Evolutionary conservation across 2,113 vertebrate genomes (phyloP).

Genomic region (Cyprinodon variegatus): DNA sequence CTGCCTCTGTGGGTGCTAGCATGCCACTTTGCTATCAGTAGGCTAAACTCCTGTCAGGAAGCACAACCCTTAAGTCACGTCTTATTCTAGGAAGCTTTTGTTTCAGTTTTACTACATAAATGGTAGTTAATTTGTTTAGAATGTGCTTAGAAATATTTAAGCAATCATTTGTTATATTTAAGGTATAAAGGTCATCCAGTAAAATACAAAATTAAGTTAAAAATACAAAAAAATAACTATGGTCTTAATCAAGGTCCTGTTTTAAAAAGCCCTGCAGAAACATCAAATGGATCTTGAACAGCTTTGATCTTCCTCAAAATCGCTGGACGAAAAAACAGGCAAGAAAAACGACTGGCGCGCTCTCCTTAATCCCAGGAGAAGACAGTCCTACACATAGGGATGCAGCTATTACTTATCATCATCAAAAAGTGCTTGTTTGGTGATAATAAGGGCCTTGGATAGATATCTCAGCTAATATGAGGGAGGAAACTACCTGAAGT

Average conservation of each 20-base stretch:
- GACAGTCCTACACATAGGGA: constrained; percentile 71
- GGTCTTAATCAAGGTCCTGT: constrained; percentile 30
- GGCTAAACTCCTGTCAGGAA: constrained; percentile 37
- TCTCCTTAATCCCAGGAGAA: constrained; percentile 69
- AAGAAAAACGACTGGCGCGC: constrained; percentile 74
- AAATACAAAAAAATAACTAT: constrained; percentile 27
- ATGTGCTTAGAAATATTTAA: constrained; percentile 15
- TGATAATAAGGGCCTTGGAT: constrained; percentile 78
- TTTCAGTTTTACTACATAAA: constrained; percentile 31
- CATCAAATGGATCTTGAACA: constrained; percentile 35
- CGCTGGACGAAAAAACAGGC: constrained; percentile 64
- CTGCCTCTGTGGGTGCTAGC: constrained; percentile 33
- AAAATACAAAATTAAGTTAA: constrained; percentile 6
- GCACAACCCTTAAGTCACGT: constrained; percentile 40
- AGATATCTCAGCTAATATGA: constrained; percentile 75
- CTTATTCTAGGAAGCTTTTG: constrained; percentile 25
- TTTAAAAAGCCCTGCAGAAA: constrained; percentile 52
- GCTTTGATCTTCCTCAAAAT: constrained; percentile 55
- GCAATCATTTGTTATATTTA: background rate
- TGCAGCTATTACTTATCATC: constrained; percentile 80
- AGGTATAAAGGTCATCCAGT: background rate
- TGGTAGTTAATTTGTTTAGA: constrained; percentile 37
- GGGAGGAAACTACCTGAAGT: constrained; percentile 73
- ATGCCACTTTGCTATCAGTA: constrained; percentile 12
- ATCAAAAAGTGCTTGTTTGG: constrained; percentile 81